Base-by-base conservation (phyloP, 2,888 invertebrate species). In the Aspidiotus rigidus region DNA sequence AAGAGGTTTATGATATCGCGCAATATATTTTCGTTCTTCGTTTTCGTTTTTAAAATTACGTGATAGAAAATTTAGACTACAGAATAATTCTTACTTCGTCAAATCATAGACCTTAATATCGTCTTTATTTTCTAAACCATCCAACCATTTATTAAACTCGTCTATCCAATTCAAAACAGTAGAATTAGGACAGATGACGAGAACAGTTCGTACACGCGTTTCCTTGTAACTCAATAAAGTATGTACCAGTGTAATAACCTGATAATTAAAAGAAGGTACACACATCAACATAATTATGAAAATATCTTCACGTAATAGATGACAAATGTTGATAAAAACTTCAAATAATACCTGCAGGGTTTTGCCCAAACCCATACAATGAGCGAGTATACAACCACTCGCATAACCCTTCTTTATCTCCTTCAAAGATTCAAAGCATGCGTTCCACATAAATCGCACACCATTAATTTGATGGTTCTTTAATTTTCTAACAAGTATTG, bases 351-450 rank as follows among this genome's bases (percentile, higher is more conserved):
- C 89, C 79, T 94, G 93, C 70, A 94, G 81, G 0, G 94, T 93
- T 82, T 95, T 95, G 54, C 95, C 95, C 9, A 95, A 84, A 54
- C 95, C 95, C 95, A 96, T 96, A 77, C 94, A 94, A 81, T 96
- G 96, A 10, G 95, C 95, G 66, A 96, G 82, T 76, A 96, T 93
- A 77, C 92, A 91, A 56, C 93, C 93, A 57, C 91, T 90, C 70
- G 79, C 78, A 0, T 79, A 79, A 13, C n/a, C 17, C 40, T 81
- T 77, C 60, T 90, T 90, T 69, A 79, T 78, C 0, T 79, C 80
- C 42, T 81, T 77, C 16, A 90, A 77, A 64, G 86, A 86, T 77
- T 93, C 93, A 77, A 89, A 88, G 74, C 89, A 88, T 71, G 87
- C 86, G 77, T 92, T 88, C 87, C 88, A 91, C 88, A 94, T 88